Evolutionary conservation across 2,888 invertebrate species (phyloP).

Genomic region (Nephrotoma appendiculata): DNA sequence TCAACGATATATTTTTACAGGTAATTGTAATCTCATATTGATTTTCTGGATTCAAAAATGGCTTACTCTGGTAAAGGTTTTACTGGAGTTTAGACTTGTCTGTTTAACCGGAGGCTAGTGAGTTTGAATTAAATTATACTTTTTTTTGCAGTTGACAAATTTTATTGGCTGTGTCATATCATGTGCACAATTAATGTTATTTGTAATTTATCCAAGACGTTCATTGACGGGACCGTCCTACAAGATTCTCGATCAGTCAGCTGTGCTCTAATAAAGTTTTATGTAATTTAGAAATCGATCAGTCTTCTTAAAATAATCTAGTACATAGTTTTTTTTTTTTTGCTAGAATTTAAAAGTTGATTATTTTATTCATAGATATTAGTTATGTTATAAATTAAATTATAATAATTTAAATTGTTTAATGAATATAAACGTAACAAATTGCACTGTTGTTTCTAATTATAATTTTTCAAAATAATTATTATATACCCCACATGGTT

Average conservation of each 20-base stretch:
- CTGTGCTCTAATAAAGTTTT: neutral
- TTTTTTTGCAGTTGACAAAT: constrained; percentile 51
- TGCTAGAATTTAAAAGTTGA: neutral
- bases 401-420: no score
- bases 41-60: no score
- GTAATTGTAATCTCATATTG: constrained; percentile 29
- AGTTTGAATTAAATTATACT: neutral
- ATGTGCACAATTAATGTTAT: constrained; percentile 51
- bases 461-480: no score
- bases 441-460: no score
- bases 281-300: neutral
- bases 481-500: no score
- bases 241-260: neutral
- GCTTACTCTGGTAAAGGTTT: no score
- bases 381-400: neutral
- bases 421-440: no score
- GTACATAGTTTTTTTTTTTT: neutral
- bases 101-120: neutral
- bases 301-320: neutral
- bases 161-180: constrained; percentile 54
- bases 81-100: no score
- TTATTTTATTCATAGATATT: neutral
- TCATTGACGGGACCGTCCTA: constrained; percentile 26
- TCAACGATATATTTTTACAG: constrained; percentile 57
- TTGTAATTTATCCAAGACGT: constrained; percentile 45